These are phyloP conservation scores for human (Homo sapiens) DNA, from an alignment of 2,113 vertebrate species.

Conservation along the genomic window GRCh38 chr2:98940001-98940500, in stretches of 20 bases:
- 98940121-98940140: not conserved
- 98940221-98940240: not conserved
- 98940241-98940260: not conserved
- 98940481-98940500: not conserved
- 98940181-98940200: not conserved
- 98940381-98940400: too few relatives aligned
- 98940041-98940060: not conserved
- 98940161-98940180: not conserved
- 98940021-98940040: not conserved
- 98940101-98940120: too few relatives aligned
- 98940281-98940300: not conserved
- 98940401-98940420: too few relatives aligned
- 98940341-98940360: too few relatives aligned
- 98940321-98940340: too few relatives aligned
- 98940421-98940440: too few relatives aligned
- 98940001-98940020: not conserved
- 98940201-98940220: not conserved
- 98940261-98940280: not conserved
- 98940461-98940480: not conserved
- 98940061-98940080: not conserved
- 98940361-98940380: too few relatives aligned
- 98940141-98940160: not conserved
- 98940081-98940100: not conserved
- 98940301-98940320: not conserved
- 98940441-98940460: not conserved